phyloP scores from a whole-genome alignment of 2,888 invertebrate species.

The Caenorhabditis sp. region DNA sequence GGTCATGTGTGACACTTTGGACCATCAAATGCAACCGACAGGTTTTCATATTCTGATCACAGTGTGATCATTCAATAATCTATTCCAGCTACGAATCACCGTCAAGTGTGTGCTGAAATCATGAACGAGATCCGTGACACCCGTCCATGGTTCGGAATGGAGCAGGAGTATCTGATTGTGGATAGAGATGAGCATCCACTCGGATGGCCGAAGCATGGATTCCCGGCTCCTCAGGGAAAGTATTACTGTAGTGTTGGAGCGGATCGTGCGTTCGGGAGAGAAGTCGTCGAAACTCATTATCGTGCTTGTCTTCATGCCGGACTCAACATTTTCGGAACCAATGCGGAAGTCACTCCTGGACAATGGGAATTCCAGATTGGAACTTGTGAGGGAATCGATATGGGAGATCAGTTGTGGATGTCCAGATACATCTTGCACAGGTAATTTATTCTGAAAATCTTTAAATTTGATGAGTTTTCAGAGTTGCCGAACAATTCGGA shows the following conservation, averaged over 20 bases:
- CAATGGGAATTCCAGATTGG: constrained; percentile 84
- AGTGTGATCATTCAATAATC: neutral
- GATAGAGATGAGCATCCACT: constrained; percentile 83
- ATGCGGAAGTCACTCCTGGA: constrained; percentile 85
- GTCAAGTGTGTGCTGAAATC: constrained; percentile 83
- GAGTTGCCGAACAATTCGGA: constrained; percentile 85
- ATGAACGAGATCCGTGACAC: constrained; percentile 84
- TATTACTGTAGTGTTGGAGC: constrained; percentile 99
- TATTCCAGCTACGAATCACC: constrained; percentile 83
- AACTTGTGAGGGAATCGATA: constrained; percentile 85
- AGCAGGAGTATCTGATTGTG: constrained; percentile 85
- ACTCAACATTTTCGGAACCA: constrained; percentile 93
- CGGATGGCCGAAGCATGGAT: constrained; percentile 83
- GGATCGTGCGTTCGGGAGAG: constrained; percentile 94
- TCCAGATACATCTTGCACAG: constrained; percentile 84
- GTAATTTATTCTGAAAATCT: neutral
- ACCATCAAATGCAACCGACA: constrained; percentile 91
- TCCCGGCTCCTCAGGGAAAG: constrained; percentile 80
- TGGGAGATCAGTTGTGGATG: constrained; percentile 85
- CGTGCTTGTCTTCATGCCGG: constrained; percentile 95
- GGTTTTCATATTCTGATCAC: constrained; percentile 85
- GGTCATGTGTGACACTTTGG: constrained; percentile 87
- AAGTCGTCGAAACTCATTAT: constrained; percentile 97
- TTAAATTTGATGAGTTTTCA: neutral
- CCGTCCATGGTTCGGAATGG: constrained; percentile 85